Base-by-base conservation (phyloP, 2,888 invertebrate genomes). In the Diaprepes abbreviatus region DNA sequence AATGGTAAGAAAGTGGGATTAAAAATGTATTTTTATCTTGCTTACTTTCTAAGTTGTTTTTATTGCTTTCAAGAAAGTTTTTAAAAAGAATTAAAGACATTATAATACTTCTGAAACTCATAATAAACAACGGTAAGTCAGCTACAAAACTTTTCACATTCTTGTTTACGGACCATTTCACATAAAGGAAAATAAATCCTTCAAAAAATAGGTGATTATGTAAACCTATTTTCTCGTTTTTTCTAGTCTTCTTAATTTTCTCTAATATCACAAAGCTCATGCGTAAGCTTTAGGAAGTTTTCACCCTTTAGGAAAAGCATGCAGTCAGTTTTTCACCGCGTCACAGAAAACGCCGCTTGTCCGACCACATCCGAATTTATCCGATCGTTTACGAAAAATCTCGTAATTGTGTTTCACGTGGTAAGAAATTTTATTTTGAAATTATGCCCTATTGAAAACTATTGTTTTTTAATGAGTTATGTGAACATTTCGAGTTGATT, bases 221-320 rank as follows among this genome's bases (percentile, higher is more conserved):
- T 21, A 43, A 21, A 43, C 10, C 43, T n/a, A 43, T 43, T 40
- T 17, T 7, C 17, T 1, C 24, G n/a, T 40, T 43, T 43, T 19
- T 21, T 43, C 10, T 36, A 21, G 14, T 55, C 38, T 36, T 14
- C 38, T 14, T 55, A 55, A 36, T 55, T 38, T 38, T 38, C 38
- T 21, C 17, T 24, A 55, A 55, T 19, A 36, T 12, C 33, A 16
- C 43, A 65, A 31, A 48, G 64, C 64, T 57, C 64, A 65, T 65
- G 64, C 64, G 64, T 65, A 57, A 57, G 57, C 31, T 35, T 45
- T 31, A 65, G 57, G 33, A 54, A 57, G 21, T 65, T 55, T 65
- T 65, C 64, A 65, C 64, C 55, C 64, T 55, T 54, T 35, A 48
- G 31, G 21, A 52, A 33, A 65, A 65, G 33, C 52, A 43, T 65